Evolutionary conservation across 2,888 invertebrate genomes (phyloP).

Genomic region (Sphecodes monilicornis): DNA sequence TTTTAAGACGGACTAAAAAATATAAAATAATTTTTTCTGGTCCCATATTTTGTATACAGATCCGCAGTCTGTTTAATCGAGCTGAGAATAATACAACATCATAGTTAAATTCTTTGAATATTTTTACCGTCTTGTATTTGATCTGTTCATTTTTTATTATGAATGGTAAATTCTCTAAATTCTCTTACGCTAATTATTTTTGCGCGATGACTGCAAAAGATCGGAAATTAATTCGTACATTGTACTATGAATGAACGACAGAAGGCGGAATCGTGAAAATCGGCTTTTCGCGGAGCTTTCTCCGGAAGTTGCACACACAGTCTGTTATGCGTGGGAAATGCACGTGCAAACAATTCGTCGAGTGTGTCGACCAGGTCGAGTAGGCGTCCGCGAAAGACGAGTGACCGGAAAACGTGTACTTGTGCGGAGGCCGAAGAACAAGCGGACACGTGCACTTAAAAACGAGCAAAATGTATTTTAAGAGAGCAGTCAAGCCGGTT

Average conservation of each 20-base stretch:
- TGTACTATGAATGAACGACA: neutral
- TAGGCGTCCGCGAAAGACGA: conserved; percentile 54
- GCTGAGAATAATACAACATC: no score
- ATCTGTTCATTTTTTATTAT: no score
- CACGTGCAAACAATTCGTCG: conserved; percentile 44
- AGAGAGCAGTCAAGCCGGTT: conserved; percentile 66
- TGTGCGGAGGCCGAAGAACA: conserved; percentile 50
- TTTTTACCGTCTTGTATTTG: no score
- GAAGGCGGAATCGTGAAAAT: conserved; percentile 16
- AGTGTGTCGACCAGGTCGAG: conserved; percentile 9
- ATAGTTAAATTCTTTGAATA: neutral
- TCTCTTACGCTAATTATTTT: neutral
- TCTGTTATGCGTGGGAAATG: conserved; percentile 48
- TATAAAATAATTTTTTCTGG: no score
- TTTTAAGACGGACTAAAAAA: no score
- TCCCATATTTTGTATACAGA: no score
- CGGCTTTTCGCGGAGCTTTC: conserved; percentile 50
- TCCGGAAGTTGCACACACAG: conserved; percentile 47
- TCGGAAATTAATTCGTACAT: neutral
- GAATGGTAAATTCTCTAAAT: neutral
- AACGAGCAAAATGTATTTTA: conserved; percentile 48
- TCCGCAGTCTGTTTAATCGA: no score
- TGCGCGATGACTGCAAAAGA: neutral
- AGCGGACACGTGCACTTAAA: conserved; percentile 42
- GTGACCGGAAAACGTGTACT: conserved; percentile 53